These are phyloP conservation scores for Phrynosoma platyrhinos DNA, from an alignment of 2,113 vertebrate species.

Conservation along the genomic window DNA sequence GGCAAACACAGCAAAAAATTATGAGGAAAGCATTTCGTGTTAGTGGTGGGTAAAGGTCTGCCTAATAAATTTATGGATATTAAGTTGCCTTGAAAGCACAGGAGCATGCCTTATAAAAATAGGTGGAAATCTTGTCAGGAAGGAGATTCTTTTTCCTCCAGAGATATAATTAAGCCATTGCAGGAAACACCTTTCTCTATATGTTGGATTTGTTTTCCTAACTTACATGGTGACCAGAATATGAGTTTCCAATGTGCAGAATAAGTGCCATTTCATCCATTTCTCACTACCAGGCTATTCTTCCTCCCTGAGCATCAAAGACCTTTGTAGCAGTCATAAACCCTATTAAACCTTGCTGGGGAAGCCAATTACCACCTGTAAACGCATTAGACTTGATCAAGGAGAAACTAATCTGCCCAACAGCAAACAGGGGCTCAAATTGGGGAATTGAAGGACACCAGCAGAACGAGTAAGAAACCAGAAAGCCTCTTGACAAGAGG, in stretches of 20 bases:
- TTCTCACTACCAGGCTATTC: background rate
- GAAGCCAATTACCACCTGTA: slow-evolving; percentile 39
- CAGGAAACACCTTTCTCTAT: background rate
- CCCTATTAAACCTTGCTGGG: slow-evolving; percentile 33
- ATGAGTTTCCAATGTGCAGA: background rate
- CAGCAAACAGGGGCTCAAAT: slow-evolving; percentile 4
- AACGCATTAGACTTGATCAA: slow-evolving; percentile 39
- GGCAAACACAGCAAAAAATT: background rate
- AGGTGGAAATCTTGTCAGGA: no score
- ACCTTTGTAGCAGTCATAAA: slow-evolving; percentile 18
- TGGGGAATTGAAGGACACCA: background rate
- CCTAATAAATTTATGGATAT: background rate
- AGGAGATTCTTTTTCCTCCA: background rate
- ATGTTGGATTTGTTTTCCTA: background rate
- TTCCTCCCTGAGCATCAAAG: slow-evolving; percentile 19
- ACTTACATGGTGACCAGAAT: background rate
- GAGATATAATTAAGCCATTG: background rate
- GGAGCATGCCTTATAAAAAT: background rate
- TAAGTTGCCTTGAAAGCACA: background rate
- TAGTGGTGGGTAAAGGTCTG: background rate
- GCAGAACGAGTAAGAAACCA: background rate
- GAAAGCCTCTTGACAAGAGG: background rate
- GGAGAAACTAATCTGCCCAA: slow-evolving; percentile 8
- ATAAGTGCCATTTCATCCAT: background rate
- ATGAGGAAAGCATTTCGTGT: background rate